Evolutionary conservation across 1,140 invertebrate genomes (phyloP), one percentile per base, ranked within the genome.

Genomic region (Hermetia illucens): DNA sequence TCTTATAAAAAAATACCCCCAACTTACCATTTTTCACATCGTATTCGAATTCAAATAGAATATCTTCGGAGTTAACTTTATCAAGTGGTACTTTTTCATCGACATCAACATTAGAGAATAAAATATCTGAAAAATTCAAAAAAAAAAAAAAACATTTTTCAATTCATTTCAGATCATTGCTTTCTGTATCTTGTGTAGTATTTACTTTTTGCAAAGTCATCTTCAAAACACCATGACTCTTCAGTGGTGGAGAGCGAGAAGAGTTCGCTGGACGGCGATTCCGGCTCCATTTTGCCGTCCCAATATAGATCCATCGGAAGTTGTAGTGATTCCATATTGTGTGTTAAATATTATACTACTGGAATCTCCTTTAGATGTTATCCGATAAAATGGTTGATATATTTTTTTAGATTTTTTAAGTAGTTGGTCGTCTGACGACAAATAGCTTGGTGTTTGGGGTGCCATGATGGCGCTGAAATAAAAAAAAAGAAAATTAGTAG

Each of bases 381-480:
- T 45, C 47, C 45, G 36, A 32, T 19, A n/a, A 41, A 38, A 34
- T 43, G 32, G 22, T 19, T 39, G 38, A 36, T 38, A 37, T 49
- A 38, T 27, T 10, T 38, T 38, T 33, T 40, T 19, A 36, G 24
- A 29, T n/a, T n/a, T n/a, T n/a, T n/a, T n/a, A 13, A 17, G 24
- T 34, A 38, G 45, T n/a, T n/a, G 52, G 36, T 49, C 50, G 40
- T 52, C 45, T 52, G 41, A 42, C 37, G 47, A 47, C 32, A 44
- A 51, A 45, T 46, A 37, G 46, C 39, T 45, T 51, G 49, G 25
- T 37, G 19, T 44, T 48, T 49, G 48, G 44, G 50, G 48, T 47
- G 55, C 55, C 55, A 58, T 58, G 52, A 33, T 52, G 55, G 55
- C 55, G 40, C 55, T 58, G 38, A 21, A 25, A 25, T 13, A 30